Conservation (phyloP, 2,113 vertebrate genomes). For the Halichoerus grypus region DNA sequence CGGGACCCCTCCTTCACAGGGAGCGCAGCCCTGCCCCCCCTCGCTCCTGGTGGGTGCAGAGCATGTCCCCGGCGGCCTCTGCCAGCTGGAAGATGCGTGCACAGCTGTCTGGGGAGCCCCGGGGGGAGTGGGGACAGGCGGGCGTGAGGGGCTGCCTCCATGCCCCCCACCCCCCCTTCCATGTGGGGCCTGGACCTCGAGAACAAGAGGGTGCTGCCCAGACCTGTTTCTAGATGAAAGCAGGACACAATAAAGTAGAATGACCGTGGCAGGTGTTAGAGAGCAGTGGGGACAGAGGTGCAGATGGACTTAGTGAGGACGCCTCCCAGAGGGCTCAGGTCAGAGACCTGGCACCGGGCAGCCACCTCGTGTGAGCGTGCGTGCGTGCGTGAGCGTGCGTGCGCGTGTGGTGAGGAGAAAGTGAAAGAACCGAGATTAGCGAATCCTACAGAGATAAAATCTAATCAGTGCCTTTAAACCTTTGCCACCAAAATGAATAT, state of each 20-base stretch:
- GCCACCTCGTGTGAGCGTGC: neutral
- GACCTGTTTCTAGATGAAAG: neutral
- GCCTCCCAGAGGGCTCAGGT: neutral
- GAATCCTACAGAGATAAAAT: neutral
- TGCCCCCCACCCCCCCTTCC: neutral
- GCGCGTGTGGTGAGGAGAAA: neutral
- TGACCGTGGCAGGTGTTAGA: neutral
- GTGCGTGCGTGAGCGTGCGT: neutral
- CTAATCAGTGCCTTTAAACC: neutral
- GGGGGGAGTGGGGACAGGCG: neutral
- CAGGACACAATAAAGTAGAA: neutral
- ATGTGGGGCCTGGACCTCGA: neutral
- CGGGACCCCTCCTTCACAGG: neutral
- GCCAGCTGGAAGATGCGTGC: neutral
- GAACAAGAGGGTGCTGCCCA: neutral
- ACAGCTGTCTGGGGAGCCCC: neutral
- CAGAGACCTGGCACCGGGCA: neutral
- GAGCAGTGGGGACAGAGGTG: neutral
- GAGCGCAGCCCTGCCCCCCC: neutral
- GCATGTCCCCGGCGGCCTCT: neutral
- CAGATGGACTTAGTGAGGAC: neutral
- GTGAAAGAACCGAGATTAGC: neutral
- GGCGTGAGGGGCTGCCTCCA: neutral
- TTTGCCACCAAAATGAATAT: conserved; percentile 13
- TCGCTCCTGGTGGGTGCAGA: neutral